Evolutionary conservation across 1,140 invertebrate genomes (phyloP).

Genomic region (Trypoxylus dichotomus): DNA sequence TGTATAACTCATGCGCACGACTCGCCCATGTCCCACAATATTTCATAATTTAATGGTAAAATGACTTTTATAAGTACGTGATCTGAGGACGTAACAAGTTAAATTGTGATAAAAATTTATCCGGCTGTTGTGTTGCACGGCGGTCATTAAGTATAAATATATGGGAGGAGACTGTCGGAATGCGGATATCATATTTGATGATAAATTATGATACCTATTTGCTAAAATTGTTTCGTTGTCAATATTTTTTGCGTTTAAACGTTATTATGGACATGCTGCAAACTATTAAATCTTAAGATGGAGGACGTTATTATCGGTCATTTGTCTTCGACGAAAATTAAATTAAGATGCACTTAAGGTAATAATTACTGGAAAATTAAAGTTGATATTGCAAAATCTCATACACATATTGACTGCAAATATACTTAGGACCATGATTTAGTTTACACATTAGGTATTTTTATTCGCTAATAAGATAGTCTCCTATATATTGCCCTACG

Average conservation of each 20-base stretch:
- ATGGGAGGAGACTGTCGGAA: constrained; percentile 16
- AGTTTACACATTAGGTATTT: no score
- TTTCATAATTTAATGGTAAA: constrained; percentile 26
- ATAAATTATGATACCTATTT: constrained; percentile 18
- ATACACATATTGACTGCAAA: no score
- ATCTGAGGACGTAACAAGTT: constrained; percentile 21
- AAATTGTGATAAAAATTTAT: constrained; percentile 26
- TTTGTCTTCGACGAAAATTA: background rate
- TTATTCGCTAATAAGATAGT: no score
- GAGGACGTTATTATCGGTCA: background rate
- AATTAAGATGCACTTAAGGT: background rate
- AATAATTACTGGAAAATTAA: no score
- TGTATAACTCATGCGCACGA: constrained; percentile 22
- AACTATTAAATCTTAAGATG: background rate
- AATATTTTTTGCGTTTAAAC: background rate
- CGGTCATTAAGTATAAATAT: constrained; percentile 22
- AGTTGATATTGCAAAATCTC: no score
- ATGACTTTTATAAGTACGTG: constrained; percentile 21
- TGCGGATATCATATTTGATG: constrained; percentile 19
- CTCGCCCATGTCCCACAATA: constrained; percentile 24
- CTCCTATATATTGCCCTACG: no score
- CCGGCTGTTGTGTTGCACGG: constrained; percentile 9
- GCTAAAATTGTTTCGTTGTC: constrained; percentile 13
- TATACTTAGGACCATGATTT: no score
- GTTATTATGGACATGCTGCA: background rate